phyloP scores from a whole-genome alignment of 1,140 invertebrate species.

The Drosophila willistoni region DNA sequence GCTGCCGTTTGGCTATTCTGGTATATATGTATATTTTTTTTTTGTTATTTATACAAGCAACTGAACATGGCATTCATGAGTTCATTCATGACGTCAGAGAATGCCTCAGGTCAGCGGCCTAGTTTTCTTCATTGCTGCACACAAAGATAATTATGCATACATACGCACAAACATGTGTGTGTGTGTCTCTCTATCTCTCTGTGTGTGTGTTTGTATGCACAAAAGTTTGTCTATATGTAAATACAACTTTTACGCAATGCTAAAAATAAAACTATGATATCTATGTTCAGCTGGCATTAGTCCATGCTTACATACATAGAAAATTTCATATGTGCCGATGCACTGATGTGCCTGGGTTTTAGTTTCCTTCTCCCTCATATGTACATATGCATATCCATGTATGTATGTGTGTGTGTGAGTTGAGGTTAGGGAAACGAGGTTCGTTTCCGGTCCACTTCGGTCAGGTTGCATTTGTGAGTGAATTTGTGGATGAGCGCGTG shows the following conservation, averaged over 20 bases:
- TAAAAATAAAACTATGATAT: slow-evolving; percentile 70
- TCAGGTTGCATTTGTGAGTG: not conserved
- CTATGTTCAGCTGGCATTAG: slow-evolving; percentile 52
- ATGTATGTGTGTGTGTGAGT: not conserved
- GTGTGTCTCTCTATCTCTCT: slow-evolving; percentile 7
- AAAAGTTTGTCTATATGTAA: slow-evolving; percentile 40
- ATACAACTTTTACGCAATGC: slow-evolving; percentile 66
- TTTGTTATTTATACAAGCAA: slow-evolving; percentile 50
- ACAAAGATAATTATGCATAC: slow-evolving; percentile 58
- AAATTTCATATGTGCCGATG: slow-evolving; percentile 17
- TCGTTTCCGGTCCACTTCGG: slow-evolving; percentile 10
- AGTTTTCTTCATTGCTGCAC: slow-evolving; percentile 59
- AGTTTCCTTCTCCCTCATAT: slow-evolving; percentile 6
- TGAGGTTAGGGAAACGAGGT: not conserved
- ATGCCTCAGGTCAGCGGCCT: slow-evolving; percentile 80
- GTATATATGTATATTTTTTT: slow-evolving; percentile 15
- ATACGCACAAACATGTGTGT: slow-evolving; percentile 24
- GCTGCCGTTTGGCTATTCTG: slow-evolving; percentile 17
- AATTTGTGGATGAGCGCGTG: not conserved
- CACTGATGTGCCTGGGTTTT: slow-evolving; percentile 14
- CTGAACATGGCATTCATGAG: slow-evolving; percentile 65
- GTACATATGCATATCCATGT: not conserved
- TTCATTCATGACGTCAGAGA: slow-evolving; percentile 82
- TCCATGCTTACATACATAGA: slow-evolving; percentile 7
- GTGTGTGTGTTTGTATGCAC: slow-evolving; percentile 17